Conservation (phyloP, 2,113 vertebrate species). For the Oreocharis arfaki region DNA sequence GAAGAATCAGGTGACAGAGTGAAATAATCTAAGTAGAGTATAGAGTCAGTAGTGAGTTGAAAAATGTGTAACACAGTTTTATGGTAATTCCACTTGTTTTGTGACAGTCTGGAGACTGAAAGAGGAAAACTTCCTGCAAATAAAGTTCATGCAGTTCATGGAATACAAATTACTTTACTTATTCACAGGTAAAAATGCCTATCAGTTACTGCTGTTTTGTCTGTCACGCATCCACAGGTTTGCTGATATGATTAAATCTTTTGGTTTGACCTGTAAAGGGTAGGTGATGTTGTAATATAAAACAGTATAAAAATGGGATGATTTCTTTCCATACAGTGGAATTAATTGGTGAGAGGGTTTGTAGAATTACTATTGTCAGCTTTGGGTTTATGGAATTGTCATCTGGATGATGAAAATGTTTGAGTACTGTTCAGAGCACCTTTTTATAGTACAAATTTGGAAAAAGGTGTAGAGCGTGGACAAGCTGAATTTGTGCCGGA, state of each 20-base stretch:
- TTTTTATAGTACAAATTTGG: not conserved
- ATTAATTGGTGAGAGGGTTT: not conserved
- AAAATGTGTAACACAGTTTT: not conserved
- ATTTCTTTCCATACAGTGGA: not conserved
- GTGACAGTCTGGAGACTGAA: not conserved
- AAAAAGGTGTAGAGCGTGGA: not conserved
- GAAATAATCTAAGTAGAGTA: not conserved
- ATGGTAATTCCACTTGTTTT: not conserved
- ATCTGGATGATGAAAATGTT: not conserved
- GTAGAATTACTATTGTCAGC: not conserved
- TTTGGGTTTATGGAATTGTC: not conserved
- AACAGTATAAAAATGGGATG: not conserved
- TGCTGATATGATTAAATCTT: not conserved
- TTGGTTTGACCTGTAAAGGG: not conserved
- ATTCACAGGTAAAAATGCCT: not conserved
- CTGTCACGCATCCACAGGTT: not conserved
- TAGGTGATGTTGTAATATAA: not conserved
- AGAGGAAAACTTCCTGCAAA: not conserved
- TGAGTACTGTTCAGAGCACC: not conserved
- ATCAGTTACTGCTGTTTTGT: not conserved
- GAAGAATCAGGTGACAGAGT: not conserved
- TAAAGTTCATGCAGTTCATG: not conserved
- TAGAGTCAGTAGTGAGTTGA: not conserved
- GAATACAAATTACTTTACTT: not conserved
- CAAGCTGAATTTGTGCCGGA: not conserved